A percentile compares a stretch with the other conserved stretches of the same genome.
Evolutionary conservation across 2,888 invertebrate genomes (phyloP).

Genomic region (Lutraria lutraria): DNA sequence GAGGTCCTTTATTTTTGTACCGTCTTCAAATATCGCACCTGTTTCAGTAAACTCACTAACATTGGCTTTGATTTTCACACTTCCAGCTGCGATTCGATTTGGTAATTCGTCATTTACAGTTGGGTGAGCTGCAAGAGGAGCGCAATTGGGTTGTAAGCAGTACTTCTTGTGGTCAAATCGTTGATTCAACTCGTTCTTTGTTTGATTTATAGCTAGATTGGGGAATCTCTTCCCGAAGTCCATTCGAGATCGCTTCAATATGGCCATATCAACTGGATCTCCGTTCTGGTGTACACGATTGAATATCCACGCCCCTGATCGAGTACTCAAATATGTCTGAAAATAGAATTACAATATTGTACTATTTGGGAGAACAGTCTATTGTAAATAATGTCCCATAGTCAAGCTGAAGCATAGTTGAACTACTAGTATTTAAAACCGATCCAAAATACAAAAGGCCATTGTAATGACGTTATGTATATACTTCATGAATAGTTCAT

Average conservation of each 20-base stretch:
- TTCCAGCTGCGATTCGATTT: slow-evolving; percentile 85
- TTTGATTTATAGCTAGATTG: not conserved
- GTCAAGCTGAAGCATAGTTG: too few species aligned
- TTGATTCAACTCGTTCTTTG: slow-evolving; percentile 73
- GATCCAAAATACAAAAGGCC: too few species aligned
- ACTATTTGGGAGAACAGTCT: too few species aligned
- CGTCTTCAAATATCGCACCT: slow-evolving; percentile 83
- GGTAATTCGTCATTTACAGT: slow-evolving; percentile 87
- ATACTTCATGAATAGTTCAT: too few species aligned
- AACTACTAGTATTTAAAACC: too few species aligned
- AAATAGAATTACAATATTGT: not conserved
- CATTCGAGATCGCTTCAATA: slow-evolving; percentile 51
- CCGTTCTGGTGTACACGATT: slow-evolving; percentile 84
- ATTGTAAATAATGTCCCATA: too few species aligned
- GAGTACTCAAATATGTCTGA: slow-evolving; percentile 87
- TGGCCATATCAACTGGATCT: slow-evolving; percentile 79
- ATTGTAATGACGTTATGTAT: too few species aligned
- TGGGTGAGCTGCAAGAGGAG: slow-evolving; percentile 78
- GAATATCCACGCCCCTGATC: slow-evolving; percentile 87
- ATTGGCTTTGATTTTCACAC: slow-evolving; percentile 84
- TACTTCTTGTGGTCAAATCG: slow-evolving; percentile 86
- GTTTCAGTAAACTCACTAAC: slow-evolving; percentile 79
- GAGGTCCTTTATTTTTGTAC: slow-evolving; percentile 80
- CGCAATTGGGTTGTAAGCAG: slow-evolving; percentile 85
- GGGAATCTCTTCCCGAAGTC: slow-evolving; percentile 58